A percentile compares a stretch with the other conserved stretches of the same genome.
phyloP scores from a whole-genome alignment of 2,113 vertebrate genomes.

The Eonycteris spelaea region DNA sequence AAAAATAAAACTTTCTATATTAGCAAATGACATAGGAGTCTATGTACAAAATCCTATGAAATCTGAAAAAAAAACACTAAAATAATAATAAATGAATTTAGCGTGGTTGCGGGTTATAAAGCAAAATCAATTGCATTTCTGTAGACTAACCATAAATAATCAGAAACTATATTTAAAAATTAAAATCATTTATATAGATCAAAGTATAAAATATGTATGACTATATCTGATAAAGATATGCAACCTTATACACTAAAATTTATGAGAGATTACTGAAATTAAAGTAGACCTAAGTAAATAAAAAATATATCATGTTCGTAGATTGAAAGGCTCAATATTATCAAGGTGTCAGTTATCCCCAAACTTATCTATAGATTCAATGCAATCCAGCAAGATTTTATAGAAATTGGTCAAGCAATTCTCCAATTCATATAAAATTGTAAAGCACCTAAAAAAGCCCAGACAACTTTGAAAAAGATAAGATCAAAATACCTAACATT shows the following conservation, averaged over 20 bases:
- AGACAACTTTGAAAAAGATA: neutral
- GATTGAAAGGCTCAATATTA: neutral
- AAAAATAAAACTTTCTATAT: neutral
- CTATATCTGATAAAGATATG: neutral
- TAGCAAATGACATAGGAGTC: neutral
- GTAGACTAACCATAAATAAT: neutral
- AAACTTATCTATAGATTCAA: neutral
- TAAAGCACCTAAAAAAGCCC: neutral
- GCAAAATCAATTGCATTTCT: neutral
- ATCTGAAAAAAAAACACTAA: neutral
- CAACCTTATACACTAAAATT: neutral
- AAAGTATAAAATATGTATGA: neutral
- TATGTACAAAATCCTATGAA: neutral
- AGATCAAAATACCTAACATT: neutral
- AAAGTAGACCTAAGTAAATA: neutral
- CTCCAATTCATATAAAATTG: neutral
- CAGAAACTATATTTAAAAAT: neutral
- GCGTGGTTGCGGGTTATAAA: neutral
- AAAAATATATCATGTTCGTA: neutral
- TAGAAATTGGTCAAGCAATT: neutral
- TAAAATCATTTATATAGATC: neutral
- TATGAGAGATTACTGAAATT: neutral
- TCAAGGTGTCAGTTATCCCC: neutral
- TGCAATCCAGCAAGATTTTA: neutral
- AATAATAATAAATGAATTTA: neutral